phyloP scores from a whole-genome alignment of 2,113 vertebrate genomes.

The Tringa solitaria region DNA sequence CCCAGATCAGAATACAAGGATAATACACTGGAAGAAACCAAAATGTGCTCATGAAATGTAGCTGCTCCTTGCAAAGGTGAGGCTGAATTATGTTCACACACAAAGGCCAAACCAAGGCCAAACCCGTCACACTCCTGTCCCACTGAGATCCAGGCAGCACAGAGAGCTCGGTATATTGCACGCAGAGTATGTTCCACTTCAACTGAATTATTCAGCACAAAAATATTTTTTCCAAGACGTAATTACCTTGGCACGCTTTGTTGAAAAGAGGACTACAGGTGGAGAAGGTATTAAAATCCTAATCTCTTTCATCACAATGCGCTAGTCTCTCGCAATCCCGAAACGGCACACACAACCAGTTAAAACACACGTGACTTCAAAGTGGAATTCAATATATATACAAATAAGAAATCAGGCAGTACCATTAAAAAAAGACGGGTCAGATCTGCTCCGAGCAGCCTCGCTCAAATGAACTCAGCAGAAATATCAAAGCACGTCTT shows the following conservation, averaged over 20 bases:
- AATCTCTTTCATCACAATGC: neutral
- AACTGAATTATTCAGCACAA: neutral
- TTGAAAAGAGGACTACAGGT: neutral
- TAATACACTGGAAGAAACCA: neutral
- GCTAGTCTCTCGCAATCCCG: neutral
- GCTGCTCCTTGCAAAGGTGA: accelerated
- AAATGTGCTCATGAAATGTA: accelerated
- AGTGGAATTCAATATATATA: neutral
- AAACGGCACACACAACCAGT: neutral
- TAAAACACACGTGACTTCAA: neutral
- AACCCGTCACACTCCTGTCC: no score
- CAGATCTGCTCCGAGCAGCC: neutral
- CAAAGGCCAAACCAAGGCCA: neutral
- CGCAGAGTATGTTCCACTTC: no score
- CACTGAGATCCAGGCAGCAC: neutral
- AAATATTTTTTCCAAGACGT: neutral
- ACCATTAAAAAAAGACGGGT: neutral
- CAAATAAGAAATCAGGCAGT: neutral
- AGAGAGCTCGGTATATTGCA: neutral
- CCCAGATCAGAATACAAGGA: no score
- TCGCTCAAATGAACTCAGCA: neutral
- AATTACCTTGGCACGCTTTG: neutral
- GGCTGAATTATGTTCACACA: neutral
- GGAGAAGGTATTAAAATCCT: neutral
- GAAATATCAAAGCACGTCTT: neutral